Base-by-base conservation (phyloP, 2,113 vertebrate species). In the Peucedramus taeniatus region DNA sequence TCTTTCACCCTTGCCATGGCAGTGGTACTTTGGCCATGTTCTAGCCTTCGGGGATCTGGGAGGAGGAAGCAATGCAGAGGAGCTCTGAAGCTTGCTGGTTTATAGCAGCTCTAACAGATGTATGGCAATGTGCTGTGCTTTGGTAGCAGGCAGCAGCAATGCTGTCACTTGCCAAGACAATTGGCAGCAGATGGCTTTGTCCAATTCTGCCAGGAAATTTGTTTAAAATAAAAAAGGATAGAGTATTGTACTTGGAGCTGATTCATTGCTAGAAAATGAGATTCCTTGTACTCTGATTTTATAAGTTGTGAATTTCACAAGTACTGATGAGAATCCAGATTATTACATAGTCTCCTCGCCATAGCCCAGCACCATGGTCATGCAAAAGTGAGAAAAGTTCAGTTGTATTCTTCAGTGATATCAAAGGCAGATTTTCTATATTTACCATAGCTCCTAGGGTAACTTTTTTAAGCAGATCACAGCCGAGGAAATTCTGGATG, bases 111-210 rank as follows among this genome's bases (percentile, higher is more conserved):
- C 51, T 86, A 68, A 53, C 90, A 96, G 94, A 91, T 96, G 93
- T 74, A 89, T 83, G 86, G 80, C 94, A 97, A 51, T 75, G 90
- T 94, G 90, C 75, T 93, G 47, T 4, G 26, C 91, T 81, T 74
- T 71, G 76, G 88, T 85, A 94, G 90, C 83, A 75, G 90, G 93
- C 85, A 92, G 92, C 79, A 89, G 76, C 85, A 45, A 3, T 89
- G 76, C 96, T 90, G 33, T 70, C 72, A 60, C 92, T 95, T 96
- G 96, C 94, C 96, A 97, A 96, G 80, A 95, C 93, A 96, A 89
- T 96, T 96, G 96, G 92, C 93, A 96, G 92, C 96, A 95, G 90
- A 93, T 96, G 94, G 88, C 72, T 94, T 78, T 95, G 92, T 94
- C 94, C 93, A 89, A 61, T 90, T 90, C 85, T 96, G 83, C 85